Evolutionary conservation across 1,140 invertebrate genomes (phyloP).

Genomic region (Drosophila nasuta): DNA sequence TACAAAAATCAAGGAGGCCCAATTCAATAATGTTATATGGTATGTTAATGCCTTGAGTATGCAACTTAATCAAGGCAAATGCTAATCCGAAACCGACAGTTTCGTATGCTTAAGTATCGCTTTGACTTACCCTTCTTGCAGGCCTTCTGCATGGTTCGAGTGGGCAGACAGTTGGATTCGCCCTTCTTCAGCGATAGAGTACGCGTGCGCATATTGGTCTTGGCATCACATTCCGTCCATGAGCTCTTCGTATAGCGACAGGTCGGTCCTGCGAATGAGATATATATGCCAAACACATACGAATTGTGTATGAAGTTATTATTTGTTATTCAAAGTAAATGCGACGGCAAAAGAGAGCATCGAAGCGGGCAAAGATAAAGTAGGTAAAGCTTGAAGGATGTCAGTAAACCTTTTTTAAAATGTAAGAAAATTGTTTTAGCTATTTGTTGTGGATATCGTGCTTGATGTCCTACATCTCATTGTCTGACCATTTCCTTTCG

Average conservation of each 20-base stretch:
- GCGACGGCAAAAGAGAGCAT: slow-evolving; percentile 9
- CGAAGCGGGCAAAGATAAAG: background rate
- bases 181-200: slow-evolving; percentile 93
- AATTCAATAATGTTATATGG: too few species aligned
- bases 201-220: slow-evolving; percentile 91
- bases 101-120: background rate
- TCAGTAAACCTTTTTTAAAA: slow-evolving; percentile 31
- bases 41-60: background rate
- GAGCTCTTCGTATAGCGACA: slow-evolving; percentile 93
- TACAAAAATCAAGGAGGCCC: too few species aligned
- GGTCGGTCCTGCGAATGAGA: slow-evolving; percentile 67
- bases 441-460: slow-evolving; percentile 24
- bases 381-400: slow-evolving; percentile 17
- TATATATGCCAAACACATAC: slow-evolving; percentile 1
- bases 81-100: background rate
- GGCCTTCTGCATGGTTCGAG: slow-evolving; percentile 93
- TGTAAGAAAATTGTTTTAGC: slow-evolving; percentile 43
- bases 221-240: slow-evolving; percentile 93
- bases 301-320: background rate
- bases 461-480: slow-evolving; percentile 30
- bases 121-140: slow-evolving; percentile 92
- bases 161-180: slow-evolving; percentile 90
- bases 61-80: background rate
- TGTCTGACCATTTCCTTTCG: slow-evolving; percentile 34
- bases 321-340: slow-evolving; percentile 24